These are phyloP conservation scores for Lacerta bilineata DNA, from an alignment of 2,797 vertebrate species.

Conservation along the genomic window DNA sequence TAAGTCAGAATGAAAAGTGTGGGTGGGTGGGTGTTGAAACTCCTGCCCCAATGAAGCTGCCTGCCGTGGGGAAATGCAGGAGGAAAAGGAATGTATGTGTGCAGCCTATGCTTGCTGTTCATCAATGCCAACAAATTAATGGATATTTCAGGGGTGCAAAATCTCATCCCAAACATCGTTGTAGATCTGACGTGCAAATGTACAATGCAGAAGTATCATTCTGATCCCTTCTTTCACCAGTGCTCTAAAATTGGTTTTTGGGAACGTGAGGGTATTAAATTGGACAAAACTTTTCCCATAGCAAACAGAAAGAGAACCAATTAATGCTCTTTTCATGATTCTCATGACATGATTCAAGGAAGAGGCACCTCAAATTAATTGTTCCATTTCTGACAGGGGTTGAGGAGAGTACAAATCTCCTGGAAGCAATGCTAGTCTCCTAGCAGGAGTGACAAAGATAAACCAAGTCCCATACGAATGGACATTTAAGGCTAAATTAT, in stretches of 20 bases:
- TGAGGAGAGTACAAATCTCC: slow-evolving; percentile 40
- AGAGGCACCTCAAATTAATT: slow-evolving; percentile 64
- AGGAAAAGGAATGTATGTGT: neutral
- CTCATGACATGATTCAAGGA: slow-evolving; percentile 60
- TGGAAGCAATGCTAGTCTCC: slow-evolving; percentile 55
- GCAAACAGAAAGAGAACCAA: slow-evolving; percentile 32
- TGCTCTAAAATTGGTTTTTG: slow-evolving; percentile 40
- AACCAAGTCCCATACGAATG: slow-evolving; percentile 53
- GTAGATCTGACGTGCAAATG: neutral
- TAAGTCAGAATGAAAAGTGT: slow-evolving; percentile 54
- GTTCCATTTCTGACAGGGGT: slow-evolving; percentile 56
- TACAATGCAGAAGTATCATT: accelerated
- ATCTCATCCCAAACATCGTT: neutral
- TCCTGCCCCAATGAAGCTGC: slow-evolving; percentile 57
- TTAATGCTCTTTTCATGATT: slow-evolving; percentile 60
- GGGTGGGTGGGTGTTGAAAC: slow-evolving; percentile 43
- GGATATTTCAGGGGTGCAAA: neutral
- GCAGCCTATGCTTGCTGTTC: neutral
- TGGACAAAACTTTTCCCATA: slow-evolving; percentile 43
- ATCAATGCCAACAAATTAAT: neutral
- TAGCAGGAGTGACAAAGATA: slow-evolving; percentile 58
- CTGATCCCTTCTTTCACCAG: neutral
- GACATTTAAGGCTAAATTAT: slow-evolving; percentile 54
- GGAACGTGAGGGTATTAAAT: slow-evolving; percentile 31
- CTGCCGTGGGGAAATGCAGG: slow-evolving; percentile 40